These are phyloP conservation scores for Huso huso DNA, from an alignment of 2,797 vertebrate species.

Conservation along the genomic window DNA sequence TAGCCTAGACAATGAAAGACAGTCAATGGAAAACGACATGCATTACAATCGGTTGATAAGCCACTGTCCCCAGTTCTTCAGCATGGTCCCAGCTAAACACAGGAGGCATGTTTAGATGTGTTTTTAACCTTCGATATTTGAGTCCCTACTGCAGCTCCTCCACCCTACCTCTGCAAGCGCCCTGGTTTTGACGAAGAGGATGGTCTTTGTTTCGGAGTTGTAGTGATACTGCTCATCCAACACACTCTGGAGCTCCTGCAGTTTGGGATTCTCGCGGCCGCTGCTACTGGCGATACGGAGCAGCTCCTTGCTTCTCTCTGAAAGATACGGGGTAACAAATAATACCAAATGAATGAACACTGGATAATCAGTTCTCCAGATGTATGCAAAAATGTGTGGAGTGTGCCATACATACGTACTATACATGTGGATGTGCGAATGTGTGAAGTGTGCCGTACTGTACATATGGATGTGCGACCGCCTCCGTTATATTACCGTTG, in stretches of 20 bases:
- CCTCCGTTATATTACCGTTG: too few relatives aligned
- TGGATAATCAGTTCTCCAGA: too few relatives aligned
- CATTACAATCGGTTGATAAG: too few relatives aligned
- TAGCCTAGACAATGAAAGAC: background rate
- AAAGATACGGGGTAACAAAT: background rate
- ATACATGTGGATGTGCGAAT: background rate
- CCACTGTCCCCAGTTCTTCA: too few relatives aligned
- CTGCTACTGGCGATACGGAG: background rate
- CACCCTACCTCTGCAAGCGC: constrained; percentile 9
- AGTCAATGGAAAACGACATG: background rate
- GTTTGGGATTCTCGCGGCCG: constrained; percentile 5
- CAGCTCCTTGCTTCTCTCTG: constrained; percentile 2
- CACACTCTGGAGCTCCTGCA: constrained; percentile 4
- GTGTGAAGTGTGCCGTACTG: too few relatives aligned
- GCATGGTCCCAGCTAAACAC: too few relatives aligned
- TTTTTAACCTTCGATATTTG: too few relatives aligned
- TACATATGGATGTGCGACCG: too few relatives aligned
- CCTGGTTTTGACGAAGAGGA: constrained; percentile 12
- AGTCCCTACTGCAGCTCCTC: background rate
- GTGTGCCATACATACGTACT: too few relatives aligned
- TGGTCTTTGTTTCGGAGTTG: constrained; percentile 1
- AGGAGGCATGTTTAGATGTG: too few relatives aligned
- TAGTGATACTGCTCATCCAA: constrained; percentile 3
- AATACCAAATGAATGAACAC: too few relatives aligned
- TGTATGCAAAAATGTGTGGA: background rate